Conservation (phyloP, 2,797 vertebrate genomes). For the Pseudomugil gertrudae region DNA sequence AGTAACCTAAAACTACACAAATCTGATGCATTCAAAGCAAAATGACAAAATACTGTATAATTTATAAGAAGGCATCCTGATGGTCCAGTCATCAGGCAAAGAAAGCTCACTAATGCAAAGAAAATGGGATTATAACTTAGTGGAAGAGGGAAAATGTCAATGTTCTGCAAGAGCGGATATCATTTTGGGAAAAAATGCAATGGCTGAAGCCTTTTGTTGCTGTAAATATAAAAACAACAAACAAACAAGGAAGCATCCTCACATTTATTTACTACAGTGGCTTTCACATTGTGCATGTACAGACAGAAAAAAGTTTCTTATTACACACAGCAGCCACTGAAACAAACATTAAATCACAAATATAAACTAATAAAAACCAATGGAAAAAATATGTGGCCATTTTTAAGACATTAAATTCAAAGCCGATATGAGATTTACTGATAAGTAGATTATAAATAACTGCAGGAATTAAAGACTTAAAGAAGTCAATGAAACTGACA, state of each 20-base stretch:
- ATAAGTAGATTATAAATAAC: slow-evolving; percentile 30
- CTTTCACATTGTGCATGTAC: no score
- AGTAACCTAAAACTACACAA: slow-evolving; percentile 26
- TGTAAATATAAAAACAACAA: no score
- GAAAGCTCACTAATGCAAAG: slow-evolving; percentile 31
- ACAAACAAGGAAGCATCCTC: no score
- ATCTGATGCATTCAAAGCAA: slow-evolving; percentile 3
- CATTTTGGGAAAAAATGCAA: no score
- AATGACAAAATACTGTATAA: no score
- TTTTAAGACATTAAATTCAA: no score
- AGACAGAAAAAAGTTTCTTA: slow-evolving; percentile 2
- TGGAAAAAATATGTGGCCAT: no score
- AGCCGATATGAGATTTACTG: not conserved
- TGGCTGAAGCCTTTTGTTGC: no score
- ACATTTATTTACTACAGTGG: no score
- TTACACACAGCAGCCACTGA: slow-evolving; percentile 8
- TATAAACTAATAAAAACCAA: slow-evolving; percentile 11
- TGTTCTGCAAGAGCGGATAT: not conserved
- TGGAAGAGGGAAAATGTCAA: slow-evolving; percentile 6
- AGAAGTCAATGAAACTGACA: not conserved
- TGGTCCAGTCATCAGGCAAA: slow-evolving; percentile 52
- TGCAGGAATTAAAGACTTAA: not conserved
- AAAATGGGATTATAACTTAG: slow-evolving; percentile 30
- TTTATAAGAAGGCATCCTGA: no score
- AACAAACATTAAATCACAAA: slow-evolving; percentile 3